phyloP scores from a whole-genome alignment of 2,113 vertebrate genomes.

The Calyptommatus sinebrachiatus region DNA sequence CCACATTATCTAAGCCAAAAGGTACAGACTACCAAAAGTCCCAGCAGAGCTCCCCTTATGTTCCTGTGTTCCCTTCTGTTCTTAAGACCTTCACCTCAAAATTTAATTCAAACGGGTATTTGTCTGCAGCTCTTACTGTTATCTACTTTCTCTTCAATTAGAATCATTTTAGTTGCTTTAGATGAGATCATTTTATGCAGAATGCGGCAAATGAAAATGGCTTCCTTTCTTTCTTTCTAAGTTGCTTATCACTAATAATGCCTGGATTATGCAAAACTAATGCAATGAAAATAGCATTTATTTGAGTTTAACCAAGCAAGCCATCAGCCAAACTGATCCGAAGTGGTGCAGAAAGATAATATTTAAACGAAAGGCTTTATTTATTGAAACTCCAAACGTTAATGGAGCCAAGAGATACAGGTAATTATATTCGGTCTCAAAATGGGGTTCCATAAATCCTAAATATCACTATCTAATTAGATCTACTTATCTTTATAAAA shows the following conservation, averaged over 20 bases:
- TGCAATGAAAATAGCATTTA: conserved; percentile 34
- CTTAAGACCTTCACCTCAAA: not conserved
- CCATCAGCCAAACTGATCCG: conserved; percentile 25
- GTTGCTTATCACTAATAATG: conserved; percentile 28
- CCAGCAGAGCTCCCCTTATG: too few species aligned
- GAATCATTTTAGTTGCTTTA: conserved; percentile 30
- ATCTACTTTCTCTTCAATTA: conserved; percentile 26
- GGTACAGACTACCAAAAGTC: too few species aligned
- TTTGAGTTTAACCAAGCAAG: conserved; percentile 34
- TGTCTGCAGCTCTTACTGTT: fast-evolving
- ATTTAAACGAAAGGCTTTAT: conserved; percentile 25
- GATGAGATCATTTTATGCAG: conserved; percentile 35
- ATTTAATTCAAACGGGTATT: conserved; percentile 28
- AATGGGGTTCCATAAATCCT: not conserved
- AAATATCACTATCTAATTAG: not conserved
- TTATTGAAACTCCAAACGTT: conserved; percentile 33
- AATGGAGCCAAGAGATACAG: conserved; percentile 13
- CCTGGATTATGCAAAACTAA: conserved; percentile 47
- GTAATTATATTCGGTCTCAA: not conserved
- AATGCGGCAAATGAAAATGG: conserved; percentile 41
- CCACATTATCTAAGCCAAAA: too few species aligned
- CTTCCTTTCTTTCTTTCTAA: not conserved
- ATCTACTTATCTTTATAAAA: not conserved
- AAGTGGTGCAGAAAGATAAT: conserved; percentile 28
- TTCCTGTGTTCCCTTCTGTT: too few species aligned